Evolutionary conservation across 2,888 invertebrate species (phyloP).

Genomic region (Copidosoma aretas): DNA sequence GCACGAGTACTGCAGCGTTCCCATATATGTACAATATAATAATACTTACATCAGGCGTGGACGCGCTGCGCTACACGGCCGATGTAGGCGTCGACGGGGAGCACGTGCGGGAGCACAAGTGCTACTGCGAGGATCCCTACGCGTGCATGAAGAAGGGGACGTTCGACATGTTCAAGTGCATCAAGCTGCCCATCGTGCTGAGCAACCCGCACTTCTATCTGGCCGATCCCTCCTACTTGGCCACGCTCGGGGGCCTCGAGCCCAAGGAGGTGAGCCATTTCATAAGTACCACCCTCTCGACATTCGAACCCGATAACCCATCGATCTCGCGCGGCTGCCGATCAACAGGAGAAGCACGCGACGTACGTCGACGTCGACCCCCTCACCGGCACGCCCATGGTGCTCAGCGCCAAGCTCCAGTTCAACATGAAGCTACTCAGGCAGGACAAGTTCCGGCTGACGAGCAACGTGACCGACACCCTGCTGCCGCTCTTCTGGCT

Average conservation of each 20-base stretch:
- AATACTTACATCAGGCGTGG: no score
- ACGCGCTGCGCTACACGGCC: constrained; percentile 71
- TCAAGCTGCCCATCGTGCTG: constrained; percentile 75
- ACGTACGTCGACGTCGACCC: constrained; percentile 81
- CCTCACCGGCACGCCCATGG: constrained; percentile 76
- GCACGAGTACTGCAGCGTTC: no score
- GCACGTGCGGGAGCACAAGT: constrained; percentile 64
- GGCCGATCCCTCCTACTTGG: constrained; percentile 64
- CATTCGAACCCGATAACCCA: no score
- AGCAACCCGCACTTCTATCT: constrained; percentile 82
- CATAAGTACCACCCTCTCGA: not conserved
- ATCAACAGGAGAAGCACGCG: constrained; percentile 70
- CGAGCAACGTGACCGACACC: constrained; percentile 71
- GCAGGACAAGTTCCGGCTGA: constrained; percentile 71
- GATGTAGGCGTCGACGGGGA: constrained; percentile 73
- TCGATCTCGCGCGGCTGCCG: not conserved
- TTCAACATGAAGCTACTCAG: constrained; percentile 74
- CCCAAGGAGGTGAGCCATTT: constrained; percentile 46
- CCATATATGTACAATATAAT: no score
- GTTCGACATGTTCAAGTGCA: constrained; percentile 72
- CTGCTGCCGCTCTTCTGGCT: constrained; percentile 81
- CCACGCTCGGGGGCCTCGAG: constrained; percentile 51
- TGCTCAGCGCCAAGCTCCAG: constrained; percentile 76
- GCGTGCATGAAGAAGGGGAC: constrained; percentile 76
- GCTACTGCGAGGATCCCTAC: constrained; percentile 67